Conservation (phyloP, 2,888 invertebrate genomes). For the Taenaris catops region DNA sequence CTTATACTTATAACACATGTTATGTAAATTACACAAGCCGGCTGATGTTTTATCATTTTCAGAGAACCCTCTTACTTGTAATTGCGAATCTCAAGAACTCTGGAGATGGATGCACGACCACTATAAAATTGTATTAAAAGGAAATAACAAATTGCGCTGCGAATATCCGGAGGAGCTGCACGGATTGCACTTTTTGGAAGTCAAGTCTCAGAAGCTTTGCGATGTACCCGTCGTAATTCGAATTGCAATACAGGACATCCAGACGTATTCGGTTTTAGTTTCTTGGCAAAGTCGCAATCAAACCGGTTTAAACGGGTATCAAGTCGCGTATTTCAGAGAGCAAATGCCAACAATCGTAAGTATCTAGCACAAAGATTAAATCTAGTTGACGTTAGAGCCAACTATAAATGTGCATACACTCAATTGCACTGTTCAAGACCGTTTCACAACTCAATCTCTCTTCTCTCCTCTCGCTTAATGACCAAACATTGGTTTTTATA, state of each 20-base stretch:
- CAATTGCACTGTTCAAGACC: too few species aligned
- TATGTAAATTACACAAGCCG: too few species aligned
- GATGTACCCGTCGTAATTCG: conserved; percentile 90
- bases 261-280: conserved; percentile 91
- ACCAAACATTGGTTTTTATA: too few species aligned
- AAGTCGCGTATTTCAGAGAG: conserved; percentile 89
- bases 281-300: conserved; percentile 95
- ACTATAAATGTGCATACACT: too few species aligned
- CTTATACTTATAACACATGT: too few species aligned
- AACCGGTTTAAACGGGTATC: conserved; percentile 90
- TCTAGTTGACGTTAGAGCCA: background rate
- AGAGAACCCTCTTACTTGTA: conserved; percentile 95
- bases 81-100: conserved; percentile 93
- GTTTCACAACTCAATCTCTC: too few species aligned
- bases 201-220: conserved; percentile 91
- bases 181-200: conserved; percentile 86
- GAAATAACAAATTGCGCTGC: conserved; percentile 84
- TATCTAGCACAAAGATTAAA: conserved; percentile 24
- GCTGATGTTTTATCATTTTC: conserved; percentile 34
- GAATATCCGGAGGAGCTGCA: conserved; percentile 91
- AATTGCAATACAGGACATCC: conserved; percentile 92
- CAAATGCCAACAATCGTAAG: conserved; percentile 76
- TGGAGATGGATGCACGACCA: conserved; percentile 97
- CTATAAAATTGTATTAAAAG: conserved; percentile 84
- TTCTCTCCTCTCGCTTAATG: too few species aligned